phyloP scores from a whole-genome alignment of 2,888 invertebrate genomes.

The Clusia tigrina region DNA sequence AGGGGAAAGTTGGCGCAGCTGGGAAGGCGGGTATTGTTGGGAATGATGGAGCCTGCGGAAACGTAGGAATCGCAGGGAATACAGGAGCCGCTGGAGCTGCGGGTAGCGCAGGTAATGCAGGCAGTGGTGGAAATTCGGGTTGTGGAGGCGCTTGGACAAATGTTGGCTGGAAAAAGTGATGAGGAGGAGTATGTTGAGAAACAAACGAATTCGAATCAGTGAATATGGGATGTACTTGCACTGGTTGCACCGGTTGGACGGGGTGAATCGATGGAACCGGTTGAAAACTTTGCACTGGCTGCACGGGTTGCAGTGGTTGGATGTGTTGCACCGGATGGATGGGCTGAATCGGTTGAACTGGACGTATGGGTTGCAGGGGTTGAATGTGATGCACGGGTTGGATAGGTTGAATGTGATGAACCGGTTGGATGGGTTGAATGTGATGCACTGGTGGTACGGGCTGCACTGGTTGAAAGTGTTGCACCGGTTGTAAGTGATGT shows the following conservation, averaged over 20 bases:
- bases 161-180: slow-evolving; percentile 40
- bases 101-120: slow-evolving; percentile 31
- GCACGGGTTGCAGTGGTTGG: no score
- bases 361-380: not conserved
- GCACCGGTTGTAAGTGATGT: slow-evolving; percentile 25
- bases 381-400: slow-evolving; percentile 7
- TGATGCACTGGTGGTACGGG: slow-evolving; percentile 13
- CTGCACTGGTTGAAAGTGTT: slow-evolving; percentile 26
- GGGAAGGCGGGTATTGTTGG: slow-evolving; percentile 42
- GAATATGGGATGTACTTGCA: no score
- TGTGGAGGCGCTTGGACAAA: no score
- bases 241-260: no score
- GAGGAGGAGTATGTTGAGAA: slow-evolving; percentile 32
- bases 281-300: no score
- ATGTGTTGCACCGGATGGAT: slow-evolving; percentile 39
- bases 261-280: no score
- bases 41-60: slow-evolving; percentile 35
- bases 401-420: slow-evolving; percentile 17
- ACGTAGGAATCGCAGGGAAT: slow-evolving; percentile 33
- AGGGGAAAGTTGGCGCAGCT: slow-evolving; percentile 35
- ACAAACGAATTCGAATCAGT: no score
- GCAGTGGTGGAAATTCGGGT: no score
- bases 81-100: slow-evolving; percentile 31
- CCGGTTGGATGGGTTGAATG: slow-evolving; percentile 15
- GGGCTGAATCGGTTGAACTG: slow-evolving; percentile 34